Evolutionary conservation across 92 coral and sea anemone genomes (phyloP).

Genomic region (Montipora capitata): DNA sequence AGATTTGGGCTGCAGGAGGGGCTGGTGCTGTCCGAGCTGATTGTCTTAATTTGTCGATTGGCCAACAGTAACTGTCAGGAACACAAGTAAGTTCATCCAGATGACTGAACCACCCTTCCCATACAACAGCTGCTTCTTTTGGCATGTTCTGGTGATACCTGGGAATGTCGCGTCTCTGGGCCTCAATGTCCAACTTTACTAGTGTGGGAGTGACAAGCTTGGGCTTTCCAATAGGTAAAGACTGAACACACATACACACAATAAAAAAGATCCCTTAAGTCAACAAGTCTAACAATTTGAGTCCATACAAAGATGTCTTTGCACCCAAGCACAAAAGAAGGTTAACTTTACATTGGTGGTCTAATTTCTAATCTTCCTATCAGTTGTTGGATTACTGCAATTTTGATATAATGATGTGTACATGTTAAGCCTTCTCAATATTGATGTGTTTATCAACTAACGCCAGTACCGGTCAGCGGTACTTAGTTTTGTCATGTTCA

Average conservation of each 20-base stretch:
- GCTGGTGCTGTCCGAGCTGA: slow-evolving; percentile 3
- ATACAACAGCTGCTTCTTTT: neutral
- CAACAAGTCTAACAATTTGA: neutral
- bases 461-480: neutral
- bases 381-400: neutral
- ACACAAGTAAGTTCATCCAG: slow-evolving; percentile 15
- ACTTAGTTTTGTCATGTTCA: neutral
- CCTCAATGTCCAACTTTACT: slow-evolving; percentile 41
- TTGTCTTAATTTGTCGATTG: slow-evolving; percentile 1
- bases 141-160: slow-evolving; percentile 60
- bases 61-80: slow-evolving; percentile 57
- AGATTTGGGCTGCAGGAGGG: slow-evolving; percentile 11
- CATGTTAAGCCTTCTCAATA: no score
- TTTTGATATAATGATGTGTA: neutral
- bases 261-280: neutral
- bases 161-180: slow-evolving; percentile 53
- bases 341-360: neutral
- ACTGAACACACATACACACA: slow-evolving; percentile 6
- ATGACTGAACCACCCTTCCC: slow-evolving; percentile 42
- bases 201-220: slow-evolving; percentile 34
- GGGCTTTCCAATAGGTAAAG: slow-evolving; percentile 59
- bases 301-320: neutral
- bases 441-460: no score
- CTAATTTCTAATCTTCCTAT: neutral
- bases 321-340: neutral